Conservation (phyloP, 2,888 invertebrate species). For the Eremobia ochroleuca region DNA sequence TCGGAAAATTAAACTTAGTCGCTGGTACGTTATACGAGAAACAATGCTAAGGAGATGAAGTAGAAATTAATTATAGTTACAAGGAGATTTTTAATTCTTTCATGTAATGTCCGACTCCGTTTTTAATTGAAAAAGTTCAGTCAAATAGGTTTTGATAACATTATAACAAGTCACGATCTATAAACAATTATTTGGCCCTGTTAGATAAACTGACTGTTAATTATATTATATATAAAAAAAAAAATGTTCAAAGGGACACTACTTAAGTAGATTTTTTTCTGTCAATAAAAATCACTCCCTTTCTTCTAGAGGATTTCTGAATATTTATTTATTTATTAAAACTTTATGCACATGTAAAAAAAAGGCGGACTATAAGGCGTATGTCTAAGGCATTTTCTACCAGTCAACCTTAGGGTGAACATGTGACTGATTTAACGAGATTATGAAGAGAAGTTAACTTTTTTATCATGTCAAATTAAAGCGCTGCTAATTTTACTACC, state of each 20-base stretch:
- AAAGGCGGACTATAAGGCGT: too few relatives aligned
- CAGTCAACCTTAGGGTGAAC: too few relatives aligned
- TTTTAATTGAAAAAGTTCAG: slow-evolving; percentile 20
- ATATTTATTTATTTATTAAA: too few relatives aligned
- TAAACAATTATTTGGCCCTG: neutral
- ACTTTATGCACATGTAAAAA: too few relatives aligned
- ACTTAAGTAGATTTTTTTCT: too few relatives aligned
- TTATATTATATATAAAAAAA: too few relatives aligned
- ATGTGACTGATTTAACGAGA: neutral
- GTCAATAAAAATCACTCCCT: neutral
- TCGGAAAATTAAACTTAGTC: slow-evolving; percentile 84
- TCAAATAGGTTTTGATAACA: neutral
- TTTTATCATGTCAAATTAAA: slow-evolving; percentile 5
- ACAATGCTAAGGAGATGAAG: slow-evolving; percentile 60
- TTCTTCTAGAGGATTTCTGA: neutral
- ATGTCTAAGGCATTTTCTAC: too few relatives aligned
- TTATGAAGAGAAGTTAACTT: neutral
- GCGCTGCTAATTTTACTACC: neutral
- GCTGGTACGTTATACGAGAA: slow-evolving; percentile 57
- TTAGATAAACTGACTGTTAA: slow-evolving; percentile 10
- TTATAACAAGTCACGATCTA: neutral
- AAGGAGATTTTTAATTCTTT: slow-evolving; percentile 48
- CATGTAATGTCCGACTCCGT: slow-evolving; percentile 6
- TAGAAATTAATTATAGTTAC: slow-evolving; percentile 68
- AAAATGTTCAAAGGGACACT: too few relatives aligned